These are phyloP conservation scores for Unio pictorum DNA, from an alignment of 2,888 invertebrate species.

Conservation along the genomic window DNA sequence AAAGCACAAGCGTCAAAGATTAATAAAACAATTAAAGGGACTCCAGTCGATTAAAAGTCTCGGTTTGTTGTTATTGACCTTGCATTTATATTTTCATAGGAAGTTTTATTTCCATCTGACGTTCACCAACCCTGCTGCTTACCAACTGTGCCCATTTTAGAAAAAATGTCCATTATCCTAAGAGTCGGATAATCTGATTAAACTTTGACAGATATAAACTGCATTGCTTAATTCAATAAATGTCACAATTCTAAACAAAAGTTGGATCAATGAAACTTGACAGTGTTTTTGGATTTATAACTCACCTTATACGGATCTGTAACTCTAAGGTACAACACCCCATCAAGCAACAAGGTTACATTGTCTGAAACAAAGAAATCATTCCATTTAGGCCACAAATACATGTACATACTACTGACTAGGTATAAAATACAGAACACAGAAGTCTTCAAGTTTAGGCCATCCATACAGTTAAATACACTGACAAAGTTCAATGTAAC, in stretches of 20 bases:
- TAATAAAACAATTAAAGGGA: no score
- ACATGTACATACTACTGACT: no score
- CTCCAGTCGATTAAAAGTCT: no score
- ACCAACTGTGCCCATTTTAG: neutral
- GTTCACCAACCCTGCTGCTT: no score
- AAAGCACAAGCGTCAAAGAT: no score
- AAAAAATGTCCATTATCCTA: neutral
- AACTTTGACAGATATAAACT: neutral
- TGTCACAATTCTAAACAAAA: slow-evolving; percentile 1
- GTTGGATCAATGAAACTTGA: neutral
- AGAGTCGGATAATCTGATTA: neutral
- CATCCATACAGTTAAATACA: neutral
- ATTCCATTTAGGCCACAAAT: neutral
- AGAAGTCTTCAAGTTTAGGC: no score
- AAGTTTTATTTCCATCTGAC: no score
- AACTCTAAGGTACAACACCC: slow-evolving; percentile 94
- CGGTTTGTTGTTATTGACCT: no score
- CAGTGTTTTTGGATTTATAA: neutral
- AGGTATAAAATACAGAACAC: no score
- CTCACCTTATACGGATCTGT: slow-evolving; percentile 87
- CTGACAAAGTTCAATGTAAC: neutral
- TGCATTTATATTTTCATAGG: no score
- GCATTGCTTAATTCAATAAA: no score
- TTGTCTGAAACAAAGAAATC: slow-evolving; percentile 80
- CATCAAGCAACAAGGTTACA: slow-evolving; percentile 96